Percentiles rank a stretch among this genome's conserved stretches.
Conservation (phyloP, 1,140 invertebrate species). For the Lucilia cuprina region DNA sequence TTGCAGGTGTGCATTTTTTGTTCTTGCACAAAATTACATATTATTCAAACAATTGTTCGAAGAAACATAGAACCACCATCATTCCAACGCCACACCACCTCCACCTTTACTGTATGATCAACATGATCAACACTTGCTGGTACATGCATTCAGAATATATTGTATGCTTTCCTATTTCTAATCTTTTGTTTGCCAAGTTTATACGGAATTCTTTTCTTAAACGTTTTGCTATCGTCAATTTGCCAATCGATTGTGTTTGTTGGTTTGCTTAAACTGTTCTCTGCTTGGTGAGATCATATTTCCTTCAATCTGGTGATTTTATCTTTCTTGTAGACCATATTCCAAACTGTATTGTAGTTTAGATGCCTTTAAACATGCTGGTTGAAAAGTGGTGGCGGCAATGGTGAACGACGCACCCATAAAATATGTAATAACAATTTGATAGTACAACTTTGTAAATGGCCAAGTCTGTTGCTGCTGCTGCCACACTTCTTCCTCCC, state of each 20-base stretch:
- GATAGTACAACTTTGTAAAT: background rate
- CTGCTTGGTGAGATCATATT: background rate
- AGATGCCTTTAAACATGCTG: background rate
- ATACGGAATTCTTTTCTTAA: conserved; percentile 15
- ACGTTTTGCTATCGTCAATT: conserved; percentile 10
- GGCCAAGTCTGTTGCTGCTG: background rate
- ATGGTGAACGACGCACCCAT: background rate
- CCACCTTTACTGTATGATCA: too few relatives aligned
- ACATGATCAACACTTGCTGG: background rate
- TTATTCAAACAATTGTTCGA: background rate
- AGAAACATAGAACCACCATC: background rate
- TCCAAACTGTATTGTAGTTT: background rate
- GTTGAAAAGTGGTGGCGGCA: background rate
- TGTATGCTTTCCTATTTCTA: background rate
- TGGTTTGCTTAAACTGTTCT: background rate
- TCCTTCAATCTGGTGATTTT: background rate
- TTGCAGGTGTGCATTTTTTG: conserved; percentile 5
- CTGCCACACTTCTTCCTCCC: background rate
- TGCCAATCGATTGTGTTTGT: background rate
- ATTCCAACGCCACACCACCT: background rate
- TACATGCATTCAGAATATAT: background rate
- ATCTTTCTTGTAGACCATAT: background rate
- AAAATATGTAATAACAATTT: background rate
- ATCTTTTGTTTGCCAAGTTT: background rate
- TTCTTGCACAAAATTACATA: background rate